These are phyloP conservation scores for Troides aeacus DNA, from an alignment of 2,888 invertebrate species.

Conservation along the genomic window DNA sequence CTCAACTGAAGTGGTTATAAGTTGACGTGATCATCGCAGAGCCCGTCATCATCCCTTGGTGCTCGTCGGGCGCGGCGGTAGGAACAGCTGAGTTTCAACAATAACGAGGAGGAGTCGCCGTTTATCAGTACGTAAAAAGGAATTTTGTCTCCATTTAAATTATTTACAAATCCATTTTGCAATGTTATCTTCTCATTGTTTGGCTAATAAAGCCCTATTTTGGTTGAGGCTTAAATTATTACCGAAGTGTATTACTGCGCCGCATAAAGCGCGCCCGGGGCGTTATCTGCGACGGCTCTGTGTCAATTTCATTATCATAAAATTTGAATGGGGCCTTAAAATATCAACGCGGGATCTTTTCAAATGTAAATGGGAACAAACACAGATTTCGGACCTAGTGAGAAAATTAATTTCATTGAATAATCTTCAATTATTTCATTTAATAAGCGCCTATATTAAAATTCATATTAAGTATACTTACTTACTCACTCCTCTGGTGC, in stretches of 20 bases:
- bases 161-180: slow-evolving; percentile 10
- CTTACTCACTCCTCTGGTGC: too few relatives aligned
- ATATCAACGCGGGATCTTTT: slow-evolving; percentile 16
- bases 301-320: slow-evolving; percentile 24
- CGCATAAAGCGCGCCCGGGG: slow-evolving; percentile 3
- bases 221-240: slow-evolving; percentile 19
- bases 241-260: slow-evolving; percentile 1
- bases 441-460: too few relatives aligned
- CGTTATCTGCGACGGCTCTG: slow-evolving; percentile 14
- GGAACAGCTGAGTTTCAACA: too few relatives aligned
- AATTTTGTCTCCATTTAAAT: not conserved
- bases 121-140: not conserved
- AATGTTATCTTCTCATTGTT: slow-evolving; percentile 16
- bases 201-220: slow-evolving; percentile 14
- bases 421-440: not conserved
- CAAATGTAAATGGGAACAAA: slow-evolving; percentile 19
- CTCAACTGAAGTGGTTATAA: too few relatives aligned
- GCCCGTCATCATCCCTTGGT: too few relatives aligned
- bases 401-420: slow-evolving; percentile 4
- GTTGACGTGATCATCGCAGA: too few relatives aligned
- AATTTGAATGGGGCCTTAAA: slow-evolving; percentile 20
- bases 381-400: not conserved
- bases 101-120: too few relatives aligned
- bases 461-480: too few relatives aligned
- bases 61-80: too few relatives aligned